phyloP scores from a whole-genome alignment of 2,113 vertebrate species.

The Sarotherodon lohbergeri region DNA sequence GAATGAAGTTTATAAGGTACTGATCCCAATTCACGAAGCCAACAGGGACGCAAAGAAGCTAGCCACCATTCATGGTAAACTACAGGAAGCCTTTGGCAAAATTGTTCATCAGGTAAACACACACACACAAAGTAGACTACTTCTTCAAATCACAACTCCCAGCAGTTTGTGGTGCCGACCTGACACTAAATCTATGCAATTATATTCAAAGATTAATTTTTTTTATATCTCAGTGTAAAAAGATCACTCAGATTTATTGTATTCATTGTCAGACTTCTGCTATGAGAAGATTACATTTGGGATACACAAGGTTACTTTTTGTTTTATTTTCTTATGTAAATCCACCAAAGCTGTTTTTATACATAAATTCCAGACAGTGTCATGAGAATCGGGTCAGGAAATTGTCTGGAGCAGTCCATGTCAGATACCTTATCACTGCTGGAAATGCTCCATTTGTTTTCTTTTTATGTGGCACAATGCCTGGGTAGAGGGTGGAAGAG shows the following conservation, averaged over 20 bases:
- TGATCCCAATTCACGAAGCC: constrained; percentile 97
- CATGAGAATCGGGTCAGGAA: background rate
- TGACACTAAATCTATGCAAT: background rate
- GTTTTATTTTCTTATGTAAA: background rate
- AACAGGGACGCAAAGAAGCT: constrained; percentile 98
- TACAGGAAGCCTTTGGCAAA: constrained; percentile 98
- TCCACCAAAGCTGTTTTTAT: background rate
- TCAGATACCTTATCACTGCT: background rate
- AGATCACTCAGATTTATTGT: background rate
- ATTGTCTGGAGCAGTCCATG: background rate
- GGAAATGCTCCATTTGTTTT: background rate
- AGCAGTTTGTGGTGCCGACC: background rate
- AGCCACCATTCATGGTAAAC: constrained; percentile 98
- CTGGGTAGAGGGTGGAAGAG: background rate
- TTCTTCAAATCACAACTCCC: background rate
- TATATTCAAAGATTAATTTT: background rate
- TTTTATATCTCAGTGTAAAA: background rate
- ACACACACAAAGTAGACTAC: background rate
- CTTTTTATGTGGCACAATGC: background rate
- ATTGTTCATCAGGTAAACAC: constrained; percentile 96
- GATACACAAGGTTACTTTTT: background rate
- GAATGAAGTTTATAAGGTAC: constrained; percentile 98
- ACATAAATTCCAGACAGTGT: background rate
- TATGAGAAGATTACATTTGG: background rate
- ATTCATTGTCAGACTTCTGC: background rate